phyloP scores from a whole-genome alignment of 92 coral and sea anemone species.

The Desmophyllum pertusum region DNA sequence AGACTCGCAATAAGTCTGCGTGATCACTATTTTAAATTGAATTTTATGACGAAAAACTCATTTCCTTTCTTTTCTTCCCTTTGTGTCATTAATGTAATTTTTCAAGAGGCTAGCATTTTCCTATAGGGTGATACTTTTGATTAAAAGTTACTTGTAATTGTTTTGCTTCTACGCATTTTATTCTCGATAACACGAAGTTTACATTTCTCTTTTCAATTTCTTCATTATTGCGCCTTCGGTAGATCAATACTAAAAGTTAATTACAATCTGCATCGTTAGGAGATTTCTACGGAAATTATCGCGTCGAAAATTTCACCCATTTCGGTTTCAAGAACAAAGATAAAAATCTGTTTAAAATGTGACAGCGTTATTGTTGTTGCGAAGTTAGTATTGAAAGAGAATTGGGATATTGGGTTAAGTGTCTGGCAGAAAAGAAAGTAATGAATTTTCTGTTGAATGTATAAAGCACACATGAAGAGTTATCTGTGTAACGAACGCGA shows the following conservation, averaged over 20 bases:
- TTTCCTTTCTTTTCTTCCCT: neutral
- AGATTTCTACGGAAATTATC: slow-evolving; percentile 31
- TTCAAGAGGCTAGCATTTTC: neutral
- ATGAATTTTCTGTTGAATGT: neutral
- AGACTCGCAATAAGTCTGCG: neutral
- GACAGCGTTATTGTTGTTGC: neutral
- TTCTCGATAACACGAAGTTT: slow-evolving; percentile 6
- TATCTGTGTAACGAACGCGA: neutral
- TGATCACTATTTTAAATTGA: neutral
- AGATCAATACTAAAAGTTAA: slow-evolving; percentile 28
- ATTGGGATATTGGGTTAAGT: neutral
- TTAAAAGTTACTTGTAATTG: neutral
- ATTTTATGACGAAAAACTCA: neutral
- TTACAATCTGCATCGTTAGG: slow-evolving; percentile 10
- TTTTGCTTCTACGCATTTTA: neutral
- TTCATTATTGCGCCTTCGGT: slow-evolving; percentile 22
- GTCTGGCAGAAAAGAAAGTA: slow-evolving; percentile 5
- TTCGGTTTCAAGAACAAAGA: slow-evolving; percentile 4
- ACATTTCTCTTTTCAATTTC: slow-evolving; percentile 21
- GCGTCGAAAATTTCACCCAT: neutral
- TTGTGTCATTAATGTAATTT: neutral
- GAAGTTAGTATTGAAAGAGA: neutral
- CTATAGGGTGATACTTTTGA: neutral
- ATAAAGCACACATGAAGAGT: too few relatives aligned
- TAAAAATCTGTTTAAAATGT: slow-evolving; percentile 3